These are phyloP conservation scores for Clarias pachynema DNA, from an alignment of 2,797 vertebrate species.

Conservation along the genomic window DNA sequence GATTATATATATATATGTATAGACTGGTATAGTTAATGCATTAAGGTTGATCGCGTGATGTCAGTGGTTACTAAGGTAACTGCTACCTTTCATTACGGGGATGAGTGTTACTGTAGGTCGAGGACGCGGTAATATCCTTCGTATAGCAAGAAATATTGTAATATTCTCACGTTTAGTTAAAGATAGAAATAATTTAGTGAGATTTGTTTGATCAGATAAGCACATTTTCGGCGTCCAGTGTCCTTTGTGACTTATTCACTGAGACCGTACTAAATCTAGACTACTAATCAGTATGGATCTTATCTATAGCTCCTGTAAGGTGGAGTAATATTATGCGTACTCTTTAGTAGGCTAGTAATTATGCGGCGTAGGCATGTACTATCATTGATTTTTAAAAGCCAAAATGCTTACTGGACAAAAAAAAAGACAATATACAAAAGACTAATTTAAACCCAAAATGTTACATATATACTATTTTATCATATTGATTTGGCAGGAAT, in stretches of 20 bases:
- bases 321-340: not conserved
- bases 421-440: not conserved
- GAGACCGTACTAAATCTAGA: constrained; percentile 5
- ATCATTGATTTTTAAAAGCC: not conserved
- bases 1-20: not conserved
- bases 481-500: not conserved
- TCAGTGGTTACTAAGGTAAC: constrained; percentile 32
- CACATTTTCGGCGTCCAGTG: not conserved
- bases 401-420: not conserved
- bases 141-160: too few species aligned
- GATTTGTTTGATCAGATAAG: not conserved
- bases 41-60: constrained; percentile 6
- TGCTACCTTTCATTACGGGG: constrained; percentile 20
- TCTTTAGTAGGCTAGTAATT: constrained; percentile 3
- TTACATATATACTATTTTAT: not conserved
- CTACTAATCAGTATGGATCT: not conserved
- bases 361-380: not conserved
- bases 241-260: constrained; percentile 4
- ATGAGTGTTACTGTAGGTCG: not conserved
- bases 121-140: not conserved
- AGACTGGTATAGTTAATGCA: not conserved
- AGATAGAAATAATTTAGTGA: not conserved
- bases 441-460: not conserved
- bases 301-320: not conserved
- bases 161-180: not conserved